These are phyloP conservation scores for Lasioglossum morio DNA, from an alignment of 2,888 invertebrate genomes.

Conservation along the genomic window DNA sequence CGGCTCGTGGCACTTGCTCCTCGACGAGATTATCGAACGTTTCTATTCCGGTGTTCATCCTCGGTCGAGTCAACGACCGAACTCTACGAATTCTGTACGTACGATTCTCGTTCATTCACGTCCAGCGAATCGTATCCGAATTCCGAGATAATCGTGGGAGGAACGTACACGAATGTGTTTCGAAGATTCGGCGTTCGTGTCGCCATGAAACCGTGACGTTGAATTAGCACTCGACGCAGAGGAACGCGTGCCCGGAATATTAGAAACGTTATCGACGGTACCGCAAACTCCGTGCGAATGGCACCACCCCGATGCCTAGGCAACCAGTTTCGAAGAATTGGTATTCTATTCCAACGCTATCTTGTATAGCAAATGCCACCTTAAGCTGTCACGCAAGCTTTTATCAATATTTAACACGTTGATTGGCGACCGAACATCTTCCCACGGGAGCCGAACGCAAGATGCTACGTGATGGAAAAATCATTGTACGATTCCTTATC, in stretches of 20 bases:
- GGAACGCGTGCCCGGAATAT: conserved; percentile 48
- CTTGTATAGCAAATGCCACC: conserved; percentile 10
- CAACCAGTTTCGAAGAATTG: conserved; percentile 6
- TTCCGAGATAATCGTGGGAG: conserved; percentile 66
- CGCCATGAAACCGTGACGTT: conserved; percentile 45
- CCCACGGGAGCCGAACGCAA: not conserved
- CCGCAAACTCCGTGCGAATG: conserved; percentile 49
- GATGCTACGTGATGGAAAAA: conserved; percentile 3
- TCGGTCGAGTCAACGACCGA: conserved; percentile 34
- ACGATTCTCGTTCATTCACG: conserved; percentile 63
- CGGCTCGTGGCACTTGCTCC: not conserved
- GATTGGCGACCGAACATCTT: conserved; percentile 10
- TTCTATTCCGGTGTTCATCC: conserved; percentile 9
- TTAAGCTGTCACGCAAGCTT: conserved; percentile 10
- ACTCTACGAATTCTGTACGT: conserved; percentile 42
- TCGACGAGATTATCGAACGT: conserved; percentile 39
- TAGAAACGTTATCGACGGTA: conserved; percentile 15
- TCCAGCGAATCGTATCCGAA: conserved; percentile 60
- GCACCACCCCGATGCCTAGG: conserved; percentile 34
- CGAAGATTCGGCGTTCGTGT: conserved; percentile 21
- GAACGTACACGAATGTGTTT: conserved; percentile 28
- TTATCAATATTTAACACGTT: conserved; percentile 21
- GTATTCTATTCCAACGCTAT: conserved; percentile 8
- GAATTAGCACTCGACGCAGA: conserved; percentile 50
- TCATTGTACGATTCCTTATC: not conserved